A percentile compares a stretch with the other conserved stretches of the same genome.
phyloP scores from a whole-genome alignment of 1,140 invertebrate species.

The Caenorhabditis brenneri region DNA sequence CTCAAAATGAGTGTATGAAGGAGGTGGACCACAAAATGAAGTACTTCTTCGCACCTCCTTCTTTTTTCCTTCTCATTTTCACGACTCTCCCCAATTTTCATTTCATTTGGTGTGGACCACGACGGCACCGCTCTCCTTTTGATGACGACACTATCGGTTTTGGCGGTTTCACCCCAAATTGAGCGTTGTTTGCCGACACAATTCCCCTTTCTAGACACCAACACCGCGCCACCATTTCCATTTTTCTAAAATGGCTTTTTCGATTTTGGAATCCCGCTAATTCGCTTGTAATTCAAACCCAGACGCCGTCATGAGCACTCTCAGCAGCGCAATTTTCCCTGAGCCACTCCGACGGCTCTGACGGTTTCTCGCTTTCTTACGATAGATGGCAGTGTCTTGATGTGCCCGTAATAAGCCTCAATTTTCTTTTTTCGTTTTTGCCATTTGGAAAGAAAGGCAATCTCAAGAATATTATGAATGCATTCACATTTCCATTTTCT shows the following conservation, averaged over 20 bases:
- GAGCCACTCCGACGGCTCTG: background rate
- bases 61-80: background rate
- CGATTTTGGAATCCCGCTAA: background rate
- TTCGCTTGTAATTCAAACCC: constrained; percentile 34
- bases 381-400: background rate
- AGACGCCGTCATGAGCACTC: constrained; percentile 8
- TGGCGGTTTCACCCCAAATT: background rate
- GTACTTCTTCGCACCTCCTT: constrained; percentile 15
- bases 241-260: constrained; percentile 9
- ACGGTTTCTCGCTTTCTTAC: background rate
- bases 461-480: background rate
- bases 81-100: background rate
- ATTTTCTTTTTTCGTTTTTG: background rate
- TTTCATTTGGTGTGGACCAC: constrained; percentile 11
- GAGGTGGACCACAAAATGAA: background rate
- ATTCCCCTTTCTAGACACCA: background rate
- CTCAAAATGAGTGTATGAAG: background rate
- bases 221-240: background rate
- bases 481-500: background rate
- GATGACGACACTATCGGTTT: constrained; percentile 33
- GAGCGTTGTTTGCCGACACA: constrained; percentile 15
- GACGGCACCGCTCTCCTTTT: background rate
- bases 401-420: background rate
- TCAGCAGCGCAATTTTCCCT: background rate
- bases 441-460: background rate